phyloP scores from a whole-genome alignment of 2,888 invertebrate species.

The Pollenia angustigena region DNA sequence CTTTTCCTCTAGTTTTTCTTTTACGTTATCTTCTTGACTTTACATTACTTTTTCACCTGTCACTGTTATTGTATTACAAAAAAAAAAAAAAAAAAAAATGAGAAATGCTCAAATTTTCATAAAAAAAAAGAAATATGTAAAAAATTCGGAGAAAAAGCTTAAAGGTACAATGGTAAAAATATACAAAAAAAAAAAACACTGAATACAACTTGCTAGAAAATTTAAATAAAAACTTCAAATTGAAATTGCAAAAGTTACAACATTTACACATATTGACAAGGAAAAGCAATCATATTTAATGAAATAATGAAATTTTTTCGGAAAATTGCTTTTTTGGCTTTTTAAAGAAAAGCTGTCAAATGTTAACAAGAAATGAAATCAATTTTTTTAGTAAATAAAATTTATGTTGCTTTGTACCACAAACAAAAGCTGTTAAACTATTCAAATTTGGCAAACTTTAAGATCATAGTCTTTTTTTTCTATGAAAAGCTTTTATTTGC shows the following conservation, averaged over 20 bases:
- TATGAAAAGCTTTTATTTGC: too few relatives aligned
- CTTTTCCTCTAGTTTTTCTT: conserved; percentile 1
- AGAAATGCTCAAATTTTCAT: conserved; percentile 25
- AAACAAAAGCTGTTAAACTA: too few relatives aligned
- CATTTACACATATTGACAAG: not conserved
- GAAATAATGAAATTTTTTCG: too few relatives aligned
- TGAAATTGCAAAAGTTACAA: conserved; percentile 44
- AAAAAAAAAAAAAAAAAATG: not conserved
- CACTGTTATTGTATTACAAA: conserved; percentile 61
- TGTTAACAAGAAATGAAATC: not conserved
- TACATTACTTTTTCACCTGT: conserved; percentile 60
- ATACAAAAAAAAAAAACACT: not conserved
- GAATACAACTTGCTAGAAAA: not conserved
- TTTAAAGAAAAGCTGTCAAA: not conserved
- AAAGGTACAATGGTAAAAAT: not conserved
- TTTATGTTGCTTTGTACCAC: too few relatives aligned
- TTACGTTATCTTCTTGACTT: conserved; percentile 47
- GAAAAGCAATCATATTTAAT: not conserved
- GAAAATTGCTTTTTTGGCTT: too few relatives aligned
- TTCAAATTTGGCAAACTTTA: too few relatives aligned
- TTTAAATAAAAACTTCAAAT: conserved; percentile 49
- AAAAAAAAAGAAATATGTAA: not conserved
- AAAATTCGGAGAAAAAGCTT: conserved; percentile 5
- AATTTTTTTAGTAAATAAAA: too few relatives aligned
- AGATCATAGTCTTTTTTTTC: too few relatives aligned